Evolutionary conservation across 2,888 invertebrate genomes (phyloP), one percentile per base, ranked within the genome.

Genomic region (Microctonus brassicae): DNA sequence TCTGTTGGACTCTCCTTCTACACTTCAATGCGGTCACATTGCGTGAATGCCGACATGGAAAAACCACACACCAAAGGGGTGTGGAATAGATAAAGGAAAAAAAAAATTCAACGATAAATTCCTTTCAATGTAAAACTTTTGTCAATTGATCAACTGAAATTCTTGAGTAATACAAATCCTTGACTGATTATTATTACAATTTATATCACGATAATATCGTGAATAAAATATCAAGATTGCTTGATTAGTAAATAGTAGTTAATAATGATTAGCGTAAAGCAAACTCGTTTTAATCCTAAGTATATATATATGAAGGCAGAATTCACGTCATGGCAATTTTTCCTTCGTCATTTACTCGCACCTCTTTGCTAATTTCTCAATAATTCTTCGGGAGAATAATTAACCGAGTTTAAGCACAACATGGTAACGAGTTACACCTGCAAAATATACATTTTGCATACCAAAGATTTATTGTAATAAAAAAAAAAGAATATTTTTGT

Each of bases 371-470:
- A 81, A 80, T 74, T 24, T 53, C 70, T 61, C 70, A 74, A 70
- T 77, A 77, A 83, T 80, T 79, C 77, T 76, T 75, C 53, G 70
- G 55, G n/a, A 68, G 75, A 76, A 71, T 72, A 82, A 84, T 84
- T 84, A 84, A 82, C 81, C 64, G 36, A 76, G 74, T 85, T 84
- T 53, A 77, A 78, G 78, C 75, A 47, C 36, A 9, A 34, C 70
- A 74, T 78, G 84, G 76, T 83, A 85, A 85, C 74, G 61, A 58
- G 33, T 72, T 62, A 63, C 81, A 81, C 74, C 81, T 79, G 77
- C 39, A 63, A 33, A 55, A 55, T 65, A 65, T 55, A 13, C 34
- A 34, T n/a, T 34, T 3, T 6, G 17, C 47, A 65, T 33, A 65
- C 24, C 33, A 58, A 58, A 33, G 29, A 33, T 17, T 33, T 33